These are phyloP conservation scores for Habrosyne pyritoides DNA, from an alignment of 2,888 invertebrate genomes.

Conservation along the genomic window DNA sequence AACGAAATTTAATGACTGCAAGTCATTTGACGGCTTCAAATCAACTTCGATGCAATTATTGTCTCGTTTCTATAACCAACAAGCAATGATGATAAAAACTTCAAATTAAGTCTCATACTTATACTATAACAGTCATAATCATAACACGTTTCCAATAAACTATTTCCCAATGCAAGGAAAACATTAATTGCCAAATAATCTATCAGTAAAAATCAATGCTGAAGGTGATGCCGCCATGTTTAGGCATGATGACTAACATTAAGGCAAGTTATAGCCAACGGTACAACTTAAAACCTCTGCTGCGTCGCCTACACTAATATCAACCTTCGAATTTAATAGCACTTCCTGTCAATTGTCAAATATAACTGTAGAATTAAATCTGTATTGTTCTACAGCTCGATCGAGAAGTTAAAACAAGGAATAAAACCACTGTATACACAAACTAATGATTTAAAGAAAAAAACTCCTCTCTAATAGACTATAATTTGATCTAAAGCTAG, in stretches of 20 bases:
- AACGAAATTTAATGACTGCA: too few relatives aligned
- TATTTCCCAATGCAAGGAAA: not conserved
- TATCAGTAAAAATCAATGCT: not conserved
- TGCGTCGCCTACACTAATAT: constrained; percentile 42
- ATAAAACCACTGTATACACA: not conserved
- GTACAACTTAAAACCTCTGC: constrained; percentile 35
- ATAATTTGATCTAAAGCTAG: constrained; percentile 60
- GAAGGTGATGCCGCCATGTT: constrained; percentile 1
- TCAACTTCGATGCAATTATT: too few relatives aligned
- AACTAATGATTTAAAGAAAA: constrained; percentile 43
- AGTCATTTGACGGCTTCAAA: too few relatives aligned
- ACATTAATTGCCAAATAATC: not conserved
- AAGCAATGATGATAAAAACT: too few relatives aligned
- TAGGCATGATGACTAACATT: not conserved
- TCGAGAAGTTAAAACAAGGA: constrained; percentile 16
- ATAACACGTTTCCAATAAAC: too few relatives aligned
- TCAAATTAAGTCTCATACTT: too few relatives aligned
- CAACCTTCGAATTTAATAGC: constrained; percentile 42
- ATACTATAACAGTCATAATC: too few relatives aligned
- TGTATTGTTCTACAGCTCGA: constrained; percentile 42
- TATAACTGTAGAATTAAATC: constrained; percentile 38
- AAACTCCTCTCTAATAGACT: constrained; percentile 29
- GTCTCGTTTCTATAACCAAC: too few relatives aligned
- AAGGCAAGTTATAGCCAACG: constrained; percentile 23
- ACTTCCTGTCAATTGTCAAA: constrained; percentile 48